Percentiles rank a stretch among this genome's conserved stretches.
These are phyloP conservation scores for Paramacrobiotus metropolitanus DNA, from an alignment of 1,140 invertebrate genomes.

Conservation along the genomic window DNA sequence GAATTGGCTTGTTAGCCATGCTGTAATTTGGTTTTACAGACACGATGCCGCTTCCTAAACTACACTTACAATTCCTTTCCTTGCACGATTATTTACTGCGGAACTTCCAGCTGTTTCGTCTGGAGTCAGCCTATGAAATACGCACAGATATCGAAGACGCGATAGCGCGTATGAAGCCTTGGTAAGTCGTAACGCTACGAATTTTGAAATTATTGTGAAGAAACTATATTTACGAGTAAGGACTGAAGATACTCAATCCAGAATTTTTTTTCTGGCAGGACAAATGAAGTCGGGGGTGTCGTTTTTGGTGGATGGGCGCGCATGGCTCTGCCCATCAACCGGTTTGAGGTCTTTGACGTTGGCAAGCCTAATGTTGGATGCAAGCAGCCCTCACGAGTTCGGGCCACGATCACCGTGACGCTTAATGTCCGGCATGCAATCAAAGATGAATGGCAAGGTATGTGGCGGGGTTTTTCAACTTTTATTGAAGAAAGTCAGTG, in stretches of 20 bases:
- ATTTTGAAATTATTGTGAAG: too few relatives aligned
- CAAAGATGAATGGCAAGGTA: conserved; percentile 81
- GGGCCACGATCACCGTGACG: conserved; percentile 78
- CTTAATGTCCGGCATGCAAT: conserved; percentile 68
- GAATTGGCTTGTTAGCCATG: neutral
- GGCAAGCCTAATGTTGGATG: conserved; percentile 47
- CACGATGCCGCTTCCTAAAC: conserved; percentile 68
- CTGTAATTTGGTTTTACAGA: conserved; percentile 17
- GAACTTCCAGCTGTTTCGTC: conserved; percentile 89
- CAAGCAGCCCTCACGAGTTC: conserved; percentile 70
- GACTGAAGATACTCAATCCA: conserved; percentile 5
- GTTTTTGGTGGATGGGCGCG: conserved; percentile 92
- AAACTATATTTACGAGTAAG: neutral
- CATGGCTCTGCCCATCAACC: conserved; percentile 83
- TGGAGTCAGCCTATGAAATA: conserved; percentile 98
- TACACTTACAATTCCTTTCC: conserved; percentile 94
- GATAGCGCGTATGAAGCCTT: conserved; percentile 73
- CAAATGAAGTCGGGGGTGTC: conserved; percentile 55
- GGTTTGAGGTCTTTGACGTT: conserved; percentile 41
- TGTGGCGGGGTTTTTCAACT: neutral
- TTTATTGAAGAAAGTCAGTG: too few relatives aligned
- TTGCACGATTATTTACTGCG: conserved; percentile 89
- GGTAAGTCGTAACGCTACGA: conserved; percentile 36
- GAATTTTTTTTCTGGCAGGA: conserved; percentile 26
- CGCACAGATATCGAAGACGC: conserved; percentile 94